These are phyloP conservation scores for Cyphomyrus discorhynchus DNA, from an alignment of 2,113 vertebrate genomes.

Conservation along the genomic window DNA sequence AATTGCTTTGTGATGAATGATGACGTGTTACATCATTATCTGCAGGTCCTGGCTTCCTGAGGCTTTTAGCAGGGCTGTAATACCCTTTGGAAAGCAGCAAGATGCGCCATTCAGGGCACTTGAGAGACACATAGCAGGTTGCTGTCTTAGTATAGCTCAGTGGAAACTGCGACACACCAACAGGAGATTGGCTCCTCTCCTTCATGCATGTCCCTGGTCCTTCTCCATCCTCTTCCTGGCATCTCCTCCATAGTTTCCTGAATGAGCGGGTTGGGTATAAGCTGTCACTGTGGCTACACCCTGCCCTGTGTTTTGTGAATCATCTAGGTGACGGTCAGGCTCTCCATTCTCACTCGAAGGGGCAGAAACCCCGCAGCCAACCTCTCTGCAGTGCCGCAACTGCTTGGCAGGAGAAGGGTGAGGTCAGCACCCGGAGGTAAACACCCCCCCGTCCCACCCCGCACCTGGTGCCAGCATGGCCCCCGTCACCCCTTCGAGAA, in stretches of 20 bases:
- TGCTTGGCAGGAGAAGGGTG: neutral
- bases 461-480: neutral
- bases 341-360: neutral
- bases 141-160: conserved; percentile 23
- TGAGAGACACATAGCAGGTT: conserved; percentile 25
- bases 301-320: neutral
- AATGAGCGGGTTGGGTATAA: neutral
- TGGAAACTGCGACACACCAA: conserved; percentile 24
- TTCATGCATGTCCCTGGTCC: neutral
- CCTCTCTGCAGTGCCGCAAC: neutral
- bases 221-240: neutral
- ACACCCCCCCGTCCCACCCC: neutral
- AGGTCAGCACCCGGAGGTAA: neutral
- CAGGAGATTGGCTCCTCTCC: neutral
- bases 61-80: conserved; percentile 10
- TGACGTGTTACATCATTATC: neutral
- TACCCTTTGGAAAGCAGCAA: conserved; percentile 14
- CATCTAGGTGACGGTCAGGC: neutral
- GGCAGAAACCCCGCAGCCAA: neutral
- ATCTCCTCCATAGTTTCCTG: neutral
- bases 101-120: conserved; percentile 16
- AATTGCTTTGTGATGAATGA: neutral
- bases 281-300: neutral
- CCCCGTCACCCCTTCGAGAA: neutral
- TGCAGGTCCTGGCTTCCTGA: neutral